A percentile compares a stretch with the other conserved stretches of the same genome.
Evolutionary conservation across 2,888 invertebrate genomes (phyloP).

Genomic region (Mechanitis messenoides): DNA sequence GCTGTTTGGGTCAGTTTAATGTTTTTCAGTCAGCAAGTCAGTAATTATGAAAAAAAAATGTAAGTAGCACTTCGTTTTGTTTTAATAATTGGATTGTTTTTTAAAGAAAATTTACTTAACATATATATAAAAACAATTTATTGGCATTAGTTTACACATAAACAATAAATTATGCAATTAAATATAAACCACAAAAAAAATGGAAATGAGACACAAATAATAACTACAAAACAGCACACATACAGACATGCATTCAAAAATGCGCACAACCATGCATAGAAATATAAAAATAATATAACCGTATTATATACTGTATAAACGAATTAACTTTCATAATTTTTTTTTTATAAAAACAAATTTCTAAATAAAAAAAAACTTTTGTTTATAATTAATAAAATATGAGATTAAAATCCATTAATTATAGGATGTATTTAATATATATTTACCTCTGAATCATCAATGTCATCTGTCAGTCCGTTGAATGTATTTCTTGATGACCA

Average conservation of each 20-base stretch:
- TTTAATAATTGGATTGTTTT: too few species aligned
- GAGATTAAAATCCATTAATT: not conserved
- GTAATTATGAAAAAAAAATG: too few species aligned
- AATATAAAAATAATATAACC: not conserved
- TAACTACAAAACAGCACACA: too few species aligned
- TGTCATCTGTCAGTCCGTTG: constrained; percentile 71
- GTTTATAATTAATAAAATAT: too few species aligned
- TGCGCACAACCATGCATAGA: constrained; percentile 3
- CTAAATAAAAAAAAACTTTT: too few species aligned
- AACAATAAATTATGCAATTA: constrained; percentile 1
- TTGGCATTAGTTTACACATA: not conserved
- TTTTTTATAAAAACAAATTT: not conserved
- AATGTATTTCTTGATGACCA: constrained; percentile 64
- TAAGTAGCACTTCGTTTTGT: too few species aligned
- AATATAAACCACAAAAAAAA: not conserved
- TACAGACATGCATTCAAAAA: not conserved
- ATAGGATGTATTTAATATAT: constrained; percentile 17
- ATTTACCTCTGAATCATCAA: constrained; percentile 70
- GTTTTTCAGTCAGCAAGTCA: not conserved
- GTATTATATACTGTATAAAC: constrained; percentile 4
- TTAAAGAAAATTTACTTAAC: too few species aligned
- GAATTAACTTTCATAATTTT: not conserved
- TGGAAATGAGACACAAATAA: not conserved
- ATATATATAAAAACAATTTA: too few species aligned
- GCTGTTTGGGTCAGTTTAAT: too few species aligned